Conservation (phyloP, 2,113 vertebrate species). For the Megaceryle torquata region DNA sequence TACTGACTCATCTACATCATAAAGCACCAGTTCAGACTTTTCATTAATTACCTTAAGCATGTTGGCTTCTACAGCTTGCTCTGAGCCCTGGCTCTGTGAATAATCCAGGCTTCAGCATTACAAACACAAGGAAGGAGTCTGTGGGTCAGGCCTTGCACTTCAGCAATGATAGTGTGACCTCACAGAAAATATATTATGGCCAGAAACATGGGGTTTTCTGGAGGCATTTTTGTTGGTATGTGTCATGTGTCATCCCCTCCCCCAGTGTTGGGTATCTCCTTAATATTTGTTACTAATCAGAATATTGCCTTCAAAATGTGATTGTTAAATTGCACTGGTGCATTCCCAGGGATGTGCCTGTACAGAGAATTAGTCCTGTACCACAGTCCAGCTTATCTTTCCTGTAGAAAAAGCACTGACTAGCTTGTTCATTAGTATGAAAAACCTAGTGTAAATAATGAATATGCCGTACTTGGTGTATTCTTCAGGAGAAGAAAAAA, state of each 20-base stretch:
- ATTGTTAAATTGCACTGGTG: not conserved
- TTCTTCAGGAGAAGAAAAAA: not conserved
- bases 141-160: not conserved
- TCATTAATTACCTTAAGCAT: not conserved
- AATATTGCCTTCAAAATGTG: not conserved
- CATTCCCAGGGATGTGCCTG: not conserved
- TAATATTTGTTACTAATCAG: not conserved
- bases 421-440: not conserved
- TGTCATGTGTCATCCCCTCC: no score
- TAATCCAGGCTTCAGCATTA: not conserved
- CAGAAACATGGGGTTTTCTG: no score
- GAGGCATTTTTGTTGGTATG: no score
- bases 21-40: not conserved
- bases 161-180: not conserved
- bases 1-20: not conserved
- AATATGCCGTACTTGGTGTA: not conserved
- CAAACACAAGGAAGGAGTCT: not conserved
- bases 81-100: accelerated
- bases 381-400: not conserved
- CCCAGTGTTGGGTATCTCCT: not conserved
- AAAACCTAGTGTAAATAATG: not conserved
- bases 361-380: not conserved
- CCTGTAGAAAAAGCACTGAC: not conserved
- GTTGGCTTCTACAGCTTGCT: not conserved
- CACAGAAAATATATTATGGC: not conserved